Evolutionary conservation across 2,888 invertebrate species (phyloP).

Genomic region (Endotricha flammealis): DNA sequence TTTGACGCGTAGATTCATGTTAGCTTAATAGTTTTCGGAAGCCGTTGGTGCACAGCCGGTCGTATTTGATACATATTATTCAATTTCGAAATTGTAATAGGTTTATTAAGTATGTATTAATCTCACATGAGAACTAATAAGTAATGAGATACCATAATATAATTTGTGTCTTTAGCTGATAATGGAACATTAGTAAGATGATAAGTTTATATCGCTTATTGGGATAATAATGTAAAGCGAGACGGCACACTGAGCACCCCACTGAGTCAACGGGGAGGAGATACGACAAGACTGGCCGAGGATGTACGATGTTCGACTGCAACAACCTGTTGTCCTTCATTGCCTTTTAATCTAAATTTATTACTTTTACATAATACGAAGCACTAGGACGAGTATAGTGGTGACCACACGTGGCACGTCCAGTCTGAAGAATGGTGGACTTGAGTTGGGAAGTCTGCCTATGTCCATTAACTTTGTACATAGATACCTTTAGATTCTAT

Average conservation of each 20-base stretch:
- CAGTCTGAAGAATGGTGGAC: constrained; percentile 56
- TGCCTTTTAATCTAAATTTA: constrained; percentile 45
- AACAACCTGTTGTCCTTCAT: constrained; percentile 40
- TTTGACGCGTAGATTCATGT: constrained; percentile 57
- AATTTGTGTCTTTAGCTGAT: constrained; percentile 76
- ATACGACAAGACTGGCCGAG: constrained; percentile 27
- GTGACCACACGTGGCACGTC: constrained; percentile 67
- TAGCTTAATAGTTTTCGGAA: constrained; percentile 66
- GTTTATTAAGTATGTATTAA: constrained; percentile 72
- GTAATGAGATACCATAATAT: constrained; percentile 70
- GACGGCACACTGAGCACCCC: constrained; percentile 36
- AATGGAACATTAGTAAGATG: constrained; percentile 67
- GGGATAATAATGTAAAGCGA: constrained; percentile 38
- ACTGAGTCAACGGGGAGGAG: constrained; percentile 22
- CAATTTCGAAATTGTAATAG: constrained; percentile 75
- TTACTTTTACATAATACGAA: constrained; percentile 27
- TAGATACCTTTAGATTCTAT: constrained; percentile 74
- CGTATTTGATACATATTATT: constrained; percentile 75
- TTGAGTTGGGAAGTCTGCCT: constrained; percentile 38
- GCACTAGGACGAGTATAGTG: constrained; percentile 45
- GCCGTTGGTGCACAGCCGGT: constrained; percentile 71
- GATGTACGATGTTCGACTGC: constrained; percentile 29
- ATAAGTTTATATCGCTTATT: constrained; percentile 70
- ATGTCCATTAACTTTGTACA: constrained; percentile 67
- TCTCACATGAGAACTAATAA: constrained; percentile 70